Percentiles rank a stretch among this genome's conserved stretches.
Conservation (phyloP, 2,113 vertebrate species). For the Salvelinus fontinalis region DNA sequence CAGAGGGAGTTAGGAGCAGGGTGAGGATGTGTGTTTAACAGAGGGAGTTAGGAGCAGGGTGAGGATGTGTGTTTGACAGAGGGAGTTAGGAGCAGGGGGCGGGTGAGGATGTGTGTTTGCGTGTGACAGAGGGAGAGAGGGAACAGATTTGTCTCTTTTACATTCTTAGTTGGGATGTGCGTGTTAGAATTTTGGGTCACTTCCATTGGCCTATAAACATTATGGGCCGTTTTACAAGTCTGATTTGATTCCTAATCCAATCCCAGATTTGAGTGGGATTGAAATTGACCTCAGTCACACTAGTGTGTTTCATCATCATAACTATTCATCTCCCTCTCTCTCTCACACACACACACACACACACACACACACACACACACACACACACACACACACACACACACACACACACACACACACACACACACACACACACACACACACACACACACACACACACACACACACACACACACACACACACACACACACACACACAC, state of each 20-base stretch:
- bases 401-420: neutral
- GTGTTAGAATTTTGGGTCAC: neutral
- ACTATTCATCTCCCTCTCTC: neutral
- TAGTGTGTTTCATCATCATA: neutral
- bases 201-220: conserved; percentile 1
- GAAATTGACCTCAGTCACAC: neutral
- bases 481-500: neutral
- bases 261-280: neutral
- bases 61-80: too few relatives aligned
- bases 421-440: neutral
- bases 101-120: neutral
- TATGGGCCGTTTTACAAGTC: neutral
- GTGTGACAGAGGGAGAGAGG: neutral
- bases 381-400: neutral
- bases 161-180: neutral
- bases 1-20: too few relatives aligned
- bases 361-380: too few relatives aligned
- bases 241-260: conserved; percentile 1
- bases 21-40: too few relatives aligned
- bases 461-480: neutral
- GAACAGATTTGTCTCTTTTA: neutral
- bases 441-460: neutral
- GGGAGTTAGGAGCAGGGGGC: neutral
- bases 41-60: too few relatives aligned
- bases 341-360: too few relatives aligned